Evolutionary conservation across 1,140 invertebrate species (phyloP).

Genomic region (Bradysia coprophila): DNA sequence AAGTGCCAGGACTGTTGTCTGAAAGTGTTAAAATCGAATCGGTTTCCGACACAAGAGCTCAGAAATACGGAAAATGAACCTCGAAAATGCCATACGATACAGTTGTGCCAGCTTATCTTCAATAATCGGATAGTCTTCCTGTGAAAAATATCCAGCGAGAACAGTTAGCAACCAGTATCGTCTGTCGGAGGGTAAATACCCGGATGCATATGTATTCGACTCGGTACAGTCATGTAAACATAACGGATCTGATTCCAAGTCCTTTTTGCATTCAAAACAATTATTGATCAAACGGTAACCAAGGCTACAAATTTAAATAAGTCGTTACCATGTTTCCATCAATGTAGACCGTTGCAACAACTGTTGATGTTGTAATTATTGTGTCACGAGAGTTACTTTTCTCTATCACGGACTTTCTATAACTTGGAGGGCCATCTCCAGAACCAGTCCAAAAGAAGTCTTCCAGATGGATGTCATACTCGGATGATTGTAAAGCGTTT

Average conservation of each 20-base stretch:
- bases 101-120: slow-evolving; percentile 37
- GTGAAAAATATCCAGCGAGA: slow-evolving; percentile 29
- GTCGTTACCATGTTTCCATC: slow-evolving; percentile 23
- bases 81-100: slow-evolving; percentile 41
- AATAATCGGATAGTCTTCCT: slow-evolving; percentile 25
- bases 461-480: slow-evolving; percentile 43
- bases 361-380: slow-evolving; percentile 26
- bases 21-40: slow-evolving; percentile 11
- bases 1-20: slow-evolving; percentile 52
- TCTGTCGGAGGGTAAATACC: slow-evolving; percentile 24
- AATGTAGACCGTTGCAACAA: slow-evolving; percentile 41
- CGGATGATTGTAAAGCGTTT: slow-evolving; percentile 25
- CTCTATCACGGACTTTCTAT: slow-evolving; percentile 20
- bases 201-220: neutral
- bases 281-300: too few relatives aligned
- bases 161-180: slow-evolving; percentile 67
- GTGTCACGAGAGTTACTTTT: slow-evolving; percentile 18
- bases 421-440: slow-evolving; percentile 43
- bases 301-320: too few relatives aligned
- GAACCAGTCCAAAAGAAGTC: slow-evolving; percentile 76
- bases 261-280: neutral
- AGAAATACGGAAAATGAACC: slow-evolving; percentile 19
- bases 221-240: neutral
- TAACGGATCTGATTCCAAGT: neutral
- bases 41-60: neutral